A percentile compares a stretch with the other conserved stretches of the same genome.
Conservation (phyloP, 1,140 invertebrate species). For the Dolichoris vasculosae region DNA sequence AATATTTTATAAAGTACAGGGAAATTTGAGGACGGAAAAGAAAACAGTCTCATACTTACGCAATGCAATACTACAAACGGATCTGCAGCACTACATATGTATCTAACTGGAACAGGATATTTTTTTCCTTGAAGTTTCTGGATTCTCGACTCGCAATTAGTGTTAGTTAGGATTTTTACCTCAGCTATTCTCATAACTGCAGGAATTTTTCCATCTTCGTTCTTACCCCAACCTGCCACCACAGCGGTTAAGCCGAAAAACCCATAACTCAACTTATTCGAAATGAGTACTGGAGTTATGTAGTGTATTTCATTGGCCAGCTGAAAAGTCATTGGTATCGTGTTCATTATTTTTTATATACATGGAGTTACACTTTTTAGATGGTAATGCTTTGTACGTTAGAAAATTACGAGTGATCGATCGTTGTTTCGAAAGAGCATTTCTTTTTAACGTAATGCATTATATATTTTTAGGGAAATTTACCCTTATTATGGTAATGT, state of each 20-base stretch:
- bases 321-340: too few species aligned
- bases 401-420: too few species aligned
- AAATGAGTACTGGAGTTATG: neutral
- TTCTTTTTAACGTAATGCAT: too few species aligned
- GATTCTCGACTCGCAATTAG: neutral
- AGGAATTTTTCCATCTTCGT: neutral
- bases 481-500: neutral
- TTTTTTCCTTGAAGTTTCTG: neutral
- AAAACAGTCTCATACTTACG: neutral
- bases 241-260: neutral
- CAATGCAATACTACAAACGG: neutral
- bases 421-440: too few species aligned
- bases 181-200: neutral
- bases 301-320: neutral
- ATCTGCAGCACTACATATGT: neutral
- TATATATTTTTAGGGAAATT: neutral
- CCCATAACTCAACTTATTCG: neutral
- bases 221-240: neutral
- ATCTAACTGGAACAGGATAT: neutral
- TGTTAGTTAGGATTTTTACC: neutral
- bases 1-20: too few species aligned
- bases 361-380: too few species aligned
- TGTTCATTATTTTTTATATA: too few species aligned
- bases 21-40: too few species aligned
- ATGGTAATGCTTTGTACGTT: too few species aligned